These are phyloP conservation scores for Typhlomys cinereus DNA, from an alignment of 2,113 vertebrate genomes.

Conservation along the genomic window DNA sequence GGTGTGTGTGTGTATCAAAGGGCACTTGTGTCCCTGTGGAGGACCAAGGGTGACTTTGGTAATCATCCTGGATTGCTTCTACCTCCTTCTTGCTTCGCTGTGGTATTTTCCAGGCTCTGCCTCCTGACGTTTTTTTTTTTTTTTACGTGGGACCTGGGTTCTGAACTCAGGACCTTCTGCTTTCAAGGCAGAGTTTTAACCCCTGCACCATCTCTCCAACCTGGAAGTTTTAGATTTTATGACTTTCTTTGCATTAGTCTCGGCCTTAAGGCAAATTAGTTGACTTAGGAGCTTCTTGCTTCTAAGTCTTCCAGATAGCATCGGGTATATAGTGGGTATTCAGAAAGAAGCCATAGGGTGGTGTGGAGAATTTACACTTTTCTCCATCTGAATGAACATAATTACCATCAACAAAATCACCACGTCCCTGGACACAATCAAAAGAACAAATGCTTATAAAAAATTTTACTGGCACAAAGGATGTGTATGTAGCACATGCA, in stretches of 20 bases:
- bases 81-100: too few relatives aligned
- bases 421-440: not conserved
- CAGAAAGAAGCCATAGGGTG: not conserved
- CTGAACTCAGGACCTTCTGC: too few relatives aligned
- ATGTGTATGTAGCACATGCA: not conserved
- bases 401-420: not conserved
- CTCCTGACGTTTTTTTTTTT: too few relatives aligned
- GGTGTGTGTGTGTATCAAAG: not conserved
- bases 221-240: slow-evolving; percentile 2
- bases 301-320: not conserved
- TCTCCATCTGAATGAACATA: not conserved
- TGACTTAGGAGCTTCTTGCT: slow-evolving; percentile 2
- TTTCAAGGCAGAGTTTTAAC: too few relatives aligned
- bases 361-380: not conserved
- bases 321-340: rapidly evolving
- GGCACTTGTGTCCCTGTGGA: not conserved
- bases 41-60: too few relatives aligned
- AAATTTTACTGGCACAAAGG: not conserved
- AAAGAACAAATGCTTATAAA: not conserved
- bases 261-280: slow-evolving; percentile 27
- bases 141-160: too few relatives aligned
- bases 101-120: too few relatives aligned
- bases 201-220: too few relatives aligned
- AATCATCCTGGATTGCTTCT: too few relatives aligned
- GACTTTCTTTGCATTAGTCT: slow-evolving; percentile 25